Conservation (phyloP, 2,797 vertebrate species). For the Clarias laeviceps region DNA sequence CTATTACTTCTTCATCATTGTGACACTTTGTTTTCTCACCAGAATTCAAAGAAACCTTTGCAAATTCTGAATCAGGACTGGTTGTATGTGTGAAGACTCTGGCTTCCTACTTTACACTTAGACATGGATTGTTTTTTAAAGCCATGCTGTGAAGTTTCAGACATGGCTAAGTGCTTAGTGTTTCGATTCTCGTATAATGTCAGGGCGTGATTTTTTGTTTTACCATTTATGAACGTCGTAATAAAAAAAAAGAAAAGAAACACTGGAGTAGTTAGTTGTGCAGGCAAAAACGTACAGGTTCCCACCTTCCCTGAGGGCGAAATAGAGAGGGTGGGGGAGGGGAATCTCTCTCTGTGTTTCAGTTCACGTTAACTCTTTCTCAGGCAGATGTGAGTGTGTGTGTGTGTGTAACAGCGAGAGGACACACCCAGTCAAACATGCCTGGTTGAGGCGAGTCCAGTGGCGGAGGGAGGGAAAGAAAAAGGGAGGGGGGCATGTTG, state of each 20-base stretch:
- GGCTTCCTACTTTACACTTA: neutral
- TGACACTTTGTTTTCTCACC: neutral
- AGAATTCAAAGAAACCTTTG: neutral
- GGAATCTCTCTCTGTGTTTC: slow-evolving; percentile 1
- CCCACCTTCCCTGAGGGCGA: slow-evolving; percentile 55
- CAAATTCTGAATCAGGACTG: neutral
- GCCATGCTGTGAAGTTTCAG: neutral
- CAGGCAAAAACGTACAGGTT: neutral
- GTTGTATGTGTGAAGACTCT: slow-evolving; percentile 16
- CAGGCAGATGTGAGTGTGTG: slow-evolving; percentile 17
- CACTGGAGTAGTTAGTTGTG: no score
- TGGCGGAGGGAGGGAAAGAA: slow-evolving; percentile 46
- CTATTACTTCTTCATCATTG: neutral
- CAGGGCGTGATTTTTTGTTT: neutral
- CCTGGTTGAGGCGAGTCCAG: slow-evolving; percentile 35
- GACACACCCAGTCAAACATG: slow-evolving; percentile 75
- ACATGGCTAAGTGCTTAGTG: neutral
- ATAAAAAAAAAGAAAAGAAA: neutral
- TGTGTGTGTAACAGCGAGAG: slow-evolving; percentile 28
- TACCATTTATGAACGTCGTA: neutral
- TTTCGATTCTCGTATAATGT: neutral
- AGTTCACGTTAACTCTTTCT: neutral
- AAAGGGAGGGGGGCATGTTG: slow-evolving; percentile 25
- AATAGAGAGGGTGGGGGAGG: slow-evolving; percentile 43
- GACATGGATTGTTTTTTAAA: neutral